Conservation (phyloP, 2,113 vertebrate species). For the Pantherophis guttatus region DNA sequence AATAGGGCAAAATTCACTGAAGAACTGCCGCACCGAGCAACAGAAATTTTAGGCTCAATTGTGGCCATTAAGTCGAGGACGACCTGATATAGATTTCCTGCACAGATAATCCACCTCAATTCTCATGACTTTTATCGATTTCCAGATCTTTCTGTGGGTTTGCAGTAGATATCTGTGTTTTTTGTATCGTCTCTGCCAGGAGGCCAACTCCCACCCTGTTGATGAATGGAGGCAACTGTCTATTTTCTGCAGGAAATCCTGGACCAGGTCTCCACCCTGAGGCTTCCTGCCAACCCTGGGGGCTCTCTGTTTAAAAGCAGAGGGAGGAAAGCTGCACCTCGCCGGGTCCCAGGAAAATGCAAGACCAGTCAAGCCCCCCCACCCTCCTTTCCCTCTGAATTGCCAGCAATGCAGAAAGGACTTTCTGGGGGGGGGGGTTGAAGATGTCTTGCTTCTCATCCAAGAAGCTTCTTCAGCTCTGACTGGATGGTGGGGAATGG, state of each 20-base stretch:
- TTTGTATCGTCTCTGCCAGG: not conserved
- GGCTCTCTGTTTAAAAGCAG: not conserved
- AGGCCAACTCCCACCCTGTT: not conserved
- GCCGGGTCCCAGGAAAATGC: not conserved
- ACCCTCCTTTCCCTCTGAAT: not conserved
- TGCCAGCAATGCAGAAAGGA: not conserved
- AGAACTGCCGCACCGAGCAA: not conserved
- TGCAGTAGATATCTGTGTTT: not conserved
- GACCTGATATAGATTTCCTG: not conserved
- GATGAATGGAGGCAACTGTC: not conserved
- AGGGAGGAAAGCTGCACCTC: not conserved
- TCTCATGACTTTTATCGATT: not conserved
- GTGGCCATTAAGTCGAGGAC: not conserved
- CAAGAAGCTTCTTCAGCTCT: too few relatives aligned
- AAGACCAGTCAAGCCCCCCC: not conserved
- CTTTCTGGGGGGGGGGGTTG: too few relatives aligned
- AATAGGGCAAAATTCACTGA: not conserved
- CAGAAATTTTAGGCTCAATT: not conserved
- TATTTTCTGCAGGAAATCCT: not conserved
- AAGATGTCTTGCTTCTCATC: too few relatives aligned
- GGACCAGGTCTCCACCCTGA: not conserved
- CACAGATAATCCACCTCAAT: not conserved
- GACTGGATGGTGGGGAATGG: too few relatives aligned
- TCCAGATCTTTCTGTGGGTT: not conserved
- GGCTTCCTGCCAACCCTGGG: not conserved